Evolutionary conservation across 2,888 invertebrate genomes (phyloP).

Genomic region (Smittia aterrima): DNA sequence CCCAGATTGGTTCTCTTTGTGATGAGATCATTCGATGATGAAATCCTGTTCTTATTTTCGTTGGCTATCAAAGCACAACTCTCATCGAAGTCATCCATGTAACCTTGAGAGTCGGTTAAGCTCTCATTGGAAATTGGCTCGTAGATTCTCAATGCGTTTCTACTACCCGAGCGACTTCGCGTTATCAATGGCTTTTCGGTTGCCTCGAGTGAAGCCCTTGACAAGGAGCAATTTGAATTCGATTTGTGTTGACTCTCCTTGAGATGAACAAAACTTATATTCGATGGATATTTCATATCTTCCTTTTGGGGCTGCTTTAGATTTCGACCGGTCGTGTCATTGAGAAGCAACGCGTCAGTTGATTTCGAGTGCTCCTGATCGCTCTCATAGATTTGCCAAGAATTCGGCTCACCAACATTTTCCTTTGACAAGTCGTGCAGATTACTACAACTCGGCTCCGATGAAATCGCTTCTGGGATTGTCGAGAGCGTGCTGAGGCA

Average conservation of each 20-base stretch:
- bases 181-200: not conserved
- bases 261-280: slow-evolving; percentile 15
- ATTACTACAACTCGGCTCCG: slow-evolving; percentile 33
- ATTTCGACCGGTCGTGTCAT: too few species aligned
- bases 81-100: slow-evolving; percentile 40
- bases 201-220: not conserved
- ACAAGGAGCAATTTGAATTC: slow-evolving; percentile 5
- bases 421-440: slow-evolving; percentile 33
- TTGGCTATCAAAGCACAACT: slow-evolving; percentile 42
- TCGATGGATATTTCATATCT: not conserved
- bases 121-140: slow-evolving; percentile 33
- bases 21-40: slow-evolving; percentile 44
- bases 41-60: slow-evolving; percentile 46
- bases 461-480: slow-evolving; percentile 41
- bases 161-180: slow-evolving; percentile 32
- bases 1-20: slow-evolving; percentile 51
- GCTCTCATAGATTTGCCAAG: slow-evolving; percentile 30
- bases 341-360: slow-evolving; percentile 19
- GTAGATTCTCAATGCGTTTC: slow-evolving; percentile 11
- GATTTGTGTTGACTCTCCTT: slow-evolving; percentile 20
- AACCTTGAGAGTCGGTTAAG: slow-evolving; percentile 34
- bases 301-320: not conserved
- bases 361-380: slow-evolving; percentile 26
- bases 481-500: slow-evolving; percentile 19
- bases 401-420: not conserved